These are phyloP conservation scores for Ernsta delagoae DNA, from an alignment of 2,888 invertebrate species.

Conservation along the genomic window DNA sequence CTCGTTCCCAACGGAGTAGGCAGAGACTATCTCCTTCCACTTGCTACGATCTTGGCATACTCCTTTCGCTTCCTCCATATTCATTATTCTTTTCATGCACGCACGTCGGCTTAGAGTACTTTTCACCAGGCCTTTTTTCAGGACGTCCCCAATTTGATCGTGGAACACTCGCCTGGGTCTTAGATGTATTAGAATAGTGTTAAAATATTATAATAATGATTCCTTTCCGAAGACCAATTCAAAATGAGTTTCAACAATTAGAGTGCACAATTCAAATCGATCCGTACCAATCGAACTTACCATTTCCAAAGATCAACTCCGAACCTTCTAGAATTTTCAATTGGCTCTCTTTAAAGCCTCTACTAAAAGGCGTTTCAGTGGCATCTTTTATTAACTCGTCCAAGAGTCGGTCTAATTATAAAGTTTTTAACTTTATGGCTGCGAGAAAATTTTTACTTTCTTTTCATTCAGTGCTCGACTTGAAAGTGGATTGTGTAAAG, in stretches of 20 bases:
- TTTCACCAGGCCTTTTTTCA: too few relatives aligned
- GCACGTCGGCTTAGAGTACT: too few relatives aligned
- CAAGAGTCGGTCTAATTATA: conserved; percentile 31
- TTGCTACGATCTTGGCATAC: too few relatives aligned
- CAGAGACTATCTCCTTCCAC: too few relatives aligned
- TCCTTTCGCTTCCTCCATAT: too few relatives aligned
- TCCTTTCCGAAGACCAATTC: background rate
- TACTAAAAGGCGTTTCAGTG: conserved; percentile 36
- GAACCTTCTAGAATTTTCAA: conserved; percentile 33
- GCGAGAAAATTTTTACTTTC: conserved; percentile 21
- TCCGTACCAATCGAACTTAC: conserved; percentile 8
- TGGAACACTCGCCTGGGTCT: too few relatives aligned
- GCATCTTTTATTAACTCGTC: conserved; percentile 36
- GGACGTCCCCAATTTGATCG: too few relatives aligned
- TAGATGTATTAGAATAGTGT: too few relatives aligned
- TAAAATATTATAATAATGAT: background rate
- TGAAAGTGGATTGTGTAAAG: conserved; percentile 27
- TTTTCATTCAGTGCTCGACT: conserved; percentile 24
- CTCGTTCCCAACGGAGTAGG: too few relatives aligned
- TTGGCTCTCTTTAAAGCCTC: conserved; percentile 35
- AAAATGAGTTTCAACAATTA: conserved; percentile 8
- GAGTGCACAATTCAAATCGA: conserved; percentile 7
- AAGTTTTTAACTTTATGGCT: conserved; percentile 36
- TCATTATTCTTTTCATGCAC: too few relatives aligned
- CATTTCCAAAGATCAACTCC: conserved; percentile 26